A percentile compares a stretch with the other conserved stretches of the same genome.
Evolutionary conservation across 2,113 vertebrate species (phyloP).

Genomic region (Monopterus albus): DNA sequence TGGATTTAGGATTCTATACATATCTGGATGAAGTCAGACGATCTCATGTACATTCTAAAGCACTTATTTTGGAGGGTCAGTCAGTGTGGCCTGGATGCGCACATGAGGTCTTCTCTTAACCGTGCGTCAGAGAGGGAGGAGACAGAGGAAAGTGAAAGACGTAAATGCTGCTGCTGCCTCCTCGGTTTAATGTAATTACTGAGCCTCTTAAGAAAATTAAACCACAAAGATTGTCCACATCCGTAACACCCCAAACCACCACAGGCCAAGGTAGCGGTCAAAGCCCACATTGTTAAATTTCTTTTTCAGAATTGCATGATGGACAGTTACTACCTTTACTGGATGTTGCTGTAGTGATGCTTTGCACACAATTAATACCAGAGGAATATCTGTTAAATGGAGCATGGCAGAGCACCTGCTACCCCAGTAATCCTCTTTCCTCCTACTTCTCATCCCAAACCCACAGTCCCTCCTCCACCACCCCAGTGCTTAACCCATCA

Average conservation of each 20-base stretch:
- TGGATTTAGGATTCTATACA: background rate
- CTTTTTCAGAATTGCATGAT: too few relatives aligned
- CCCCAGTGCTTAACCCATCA: slow-evolving; percentile 65
- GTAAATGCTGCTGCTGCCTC: slow-evolving; percentile 55
- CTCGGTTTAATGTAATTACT: slow-evolving; percentile 64
- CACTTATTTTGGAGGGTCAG: slow-evolving; percentile 52
- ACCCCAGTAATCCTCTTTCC: slow-evolving; percentile 43
- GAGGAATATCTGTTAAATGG: too few relatives aligned
- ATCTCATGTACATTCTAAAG: slow-evolving; percentile 33
- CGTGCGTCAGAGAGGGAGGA: slow-evolving; percentile 45
- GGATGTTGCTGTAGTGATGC: slow-evolving; percentile 5
- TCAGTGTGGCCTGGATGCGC: slow-evolving; percentile 51
- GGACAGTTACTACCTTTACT: background rate
- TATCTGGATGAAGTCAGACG: background rate
- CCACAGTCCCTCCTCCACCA: background rate
- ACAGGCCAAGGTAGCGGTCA: slow-evolving; percentile 1
- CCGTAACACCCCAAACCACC: slow-evolving; percentile 18
- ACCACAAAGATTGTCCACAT: slow-evolving; percentile 54
- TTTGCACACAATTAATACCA: slow-evolving; percentile 10
- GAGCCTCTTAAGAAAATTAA: slow-evolving; percentile 67
- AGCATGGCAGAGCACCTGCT: slow-evolving; percentile 68
- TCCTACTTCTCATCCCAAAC: slow-evolving; percentile 38
- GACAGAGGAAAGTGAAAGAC: background rate
- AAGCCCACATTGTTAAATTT: too few relatives aligned
- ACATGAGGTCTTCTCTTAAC: slow-evolving; percentile 2